These are phyloP conservation scores for Cathartes aura DNA, from an alignment of 2,113 vertebrate genomes.

Conservation along the genomic window DNA sequence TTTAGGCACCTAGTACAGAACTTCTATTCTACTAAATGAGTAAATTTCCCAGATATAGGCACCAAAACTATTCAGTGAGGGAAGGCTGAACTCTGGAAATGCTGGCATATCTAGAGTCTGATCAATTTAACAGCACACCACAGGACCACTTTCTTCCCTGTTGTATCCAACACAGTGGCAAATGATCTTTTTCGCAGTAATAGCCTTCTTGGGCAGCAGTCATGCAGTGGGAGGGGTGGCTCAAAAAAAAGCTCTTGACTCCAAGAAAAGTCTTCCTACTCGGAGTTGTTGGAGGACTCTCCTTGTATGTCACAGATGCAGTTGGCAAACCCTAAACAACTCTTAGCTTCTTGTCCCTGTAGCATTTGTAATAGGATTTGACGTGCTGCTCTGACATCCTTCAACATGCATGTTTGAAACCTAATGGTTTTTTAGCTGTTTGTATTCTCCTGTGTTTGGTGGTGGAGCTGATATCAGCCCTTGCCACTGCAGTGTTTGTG, in stretches of 20 bases:
- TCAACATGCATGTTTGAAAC: neutral
- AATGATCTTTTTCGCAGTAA: neutral
- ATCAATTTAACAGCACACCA: neutral
- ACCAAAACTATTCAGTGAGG: neutral
- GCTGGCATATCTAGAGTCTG: neutral
- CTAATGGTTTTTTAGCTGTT: neutral
- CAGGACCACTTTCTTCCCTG: neutral
- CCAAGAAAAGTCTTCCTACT: neutral
- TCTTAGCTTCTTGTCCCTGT: neutral
- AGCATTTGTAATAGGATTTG: neutral
- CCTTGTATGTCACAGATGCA: neutral
- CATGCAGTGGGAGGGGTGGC: neutral
- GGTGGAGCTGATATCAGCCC: neutral
- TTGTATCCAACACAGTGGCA: neutral
- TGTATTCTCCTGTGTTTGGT: neutral
- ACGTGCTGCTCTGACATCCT: neutral
- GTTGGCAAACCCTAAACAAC: neutral
- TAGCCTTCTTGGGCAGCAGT: neutral
- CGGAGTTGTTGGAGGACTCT: neutral
- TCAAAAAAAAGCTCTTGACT: neutral
- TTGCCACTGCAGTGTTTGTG: neutral
- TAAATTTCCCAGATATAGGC: neutral
- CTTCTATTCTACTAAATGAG: neutral
- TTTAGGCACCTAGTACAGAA: neutral
- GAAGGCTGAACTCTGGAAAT: neutral